Conservation (phyloP, 2,797 vertebrate species). For the Poecilia velifera region DNA sequence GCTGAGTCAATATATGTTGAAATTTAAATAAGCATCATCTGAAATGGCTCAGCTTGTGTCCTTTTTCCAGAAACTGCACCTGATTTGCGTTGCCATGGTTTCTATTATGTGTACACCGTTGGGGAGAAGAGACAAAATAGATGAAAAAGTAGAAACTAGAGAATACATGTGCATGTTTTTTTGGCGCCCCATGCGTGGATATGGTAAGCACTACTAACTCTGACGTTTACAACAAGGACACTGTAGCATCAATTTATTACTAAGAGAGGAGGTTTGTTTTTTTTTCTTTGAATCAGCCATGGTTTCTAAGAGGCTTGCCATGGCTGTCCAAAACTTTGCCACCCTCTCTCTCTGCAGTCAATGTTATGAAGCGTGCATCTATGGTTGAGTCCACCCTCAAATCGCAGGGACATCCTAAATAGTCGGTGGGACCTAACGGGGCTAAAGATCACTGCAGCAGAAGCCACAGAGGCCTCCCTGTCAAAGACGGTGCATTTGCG, state of each 20-base stretch:
- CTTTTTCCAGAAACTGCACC: constrained; percentile 46
- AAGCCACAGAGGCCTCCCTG: constrained; percentile 77
- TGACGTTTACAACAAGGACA: constrained; percentile 26
- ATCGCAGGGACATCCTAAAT: constrained; percentile 76
- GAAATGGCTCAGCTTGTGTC: constrained; percentile 66
- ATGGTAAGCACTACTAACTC: constrained; percentile 21
- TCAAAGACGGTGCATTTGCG: constrained; percentile 76
- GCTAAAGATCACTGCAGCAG: constrained; percentile 79
- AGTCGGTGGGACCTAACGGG: constrained; percentile 75
- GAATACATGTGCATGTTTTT: constrained; percentile 20
- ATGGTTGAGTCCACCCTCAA: constrained; percentile 69
- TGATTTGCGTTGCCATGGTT: constrained; percentile 74
- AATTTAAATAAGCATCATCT: constrained; percentile 70
- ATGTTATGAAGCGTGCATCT: constrained; percentile 62
- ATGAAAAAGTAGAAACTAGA: constrained; percentile 27
- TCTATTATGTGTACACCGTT: constrained; percentile 57
- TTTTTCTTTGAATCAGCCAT: constrained; percentile 21
- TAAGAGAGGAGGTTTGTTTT: constrained; percentile 31
- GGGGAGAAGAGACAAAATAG: constrained; percentile 25
- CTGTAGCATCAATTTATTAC: constrained; percentile 47
- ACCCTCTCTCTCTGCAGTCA: constrained; percentile 56
- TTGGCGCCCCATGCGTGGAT: constrained; percentile 5
- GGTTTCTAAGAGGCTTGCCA: constrained; percentile 58
- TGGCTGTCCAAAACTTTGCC: constrained; percentile 46
- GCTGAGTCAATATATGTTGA: constrained; percentile 62